Base-by-base conservation (phyloP, 2,113 vertebrate species). In the Corythaeola cristata region DNA sequence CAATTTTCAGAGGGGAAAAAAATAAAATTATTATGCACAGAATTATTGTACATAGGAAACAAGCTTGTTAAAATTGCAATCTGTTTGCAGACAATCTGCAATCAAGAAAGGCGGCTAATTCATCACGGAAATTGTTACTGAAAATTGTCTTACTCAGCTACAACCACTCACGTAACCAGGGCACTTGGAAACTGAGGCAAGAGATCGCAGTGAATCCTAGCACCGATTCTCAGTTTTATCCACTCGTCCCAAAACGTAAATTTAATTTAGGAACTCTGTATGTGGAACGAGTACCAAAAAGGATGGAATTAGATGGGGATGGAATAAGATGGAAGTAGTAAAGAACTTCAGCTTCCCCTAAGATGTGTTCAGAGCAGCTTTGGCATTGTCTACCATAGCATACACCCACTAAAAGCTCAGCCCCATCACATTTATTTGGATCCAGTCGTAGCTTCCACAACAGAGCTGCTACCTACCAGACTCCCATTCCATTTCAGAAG, bases 51-150 rank as follows among this genome's bases (percentile, higher is more conserved):
- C 94, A 76, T 19, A 76, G 74, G 74, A 76, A 88, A 85, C n/a
- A 73, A 89, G 81, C 69, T 67, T 26, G 77, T 79, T 85, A 60
- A 86, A 87, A 93, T 28, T n/a, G 41, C 69, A 26, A 20, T 66
- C 44, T 94, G 84, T 91, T 96, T 93, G 77, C 84, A 96, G 87
- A 89, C 95, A 96, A 96, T 85, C 67, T 67, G 91, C 81, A 97
- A 96, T 92, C 92, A 95, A 85, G 86, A 35, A 73, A 52, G 58
- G 18, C 69, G 19, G 39, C 14, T 73, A 47, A 91, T 90, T 95
- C 79, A 90, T 90, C 86, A 88, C 55, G 74, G 11, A 82, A 92
- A 89, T 64, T 78, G 60, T 78, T 81, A 20, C 16, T 41, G 64
- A 59, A 74, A 95, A 89, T 55, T 59, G 39, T 68, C 76, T 68